Conservation (phyloP, 2,797 vertebrate species). For the Poecilia wingei region DNA sequence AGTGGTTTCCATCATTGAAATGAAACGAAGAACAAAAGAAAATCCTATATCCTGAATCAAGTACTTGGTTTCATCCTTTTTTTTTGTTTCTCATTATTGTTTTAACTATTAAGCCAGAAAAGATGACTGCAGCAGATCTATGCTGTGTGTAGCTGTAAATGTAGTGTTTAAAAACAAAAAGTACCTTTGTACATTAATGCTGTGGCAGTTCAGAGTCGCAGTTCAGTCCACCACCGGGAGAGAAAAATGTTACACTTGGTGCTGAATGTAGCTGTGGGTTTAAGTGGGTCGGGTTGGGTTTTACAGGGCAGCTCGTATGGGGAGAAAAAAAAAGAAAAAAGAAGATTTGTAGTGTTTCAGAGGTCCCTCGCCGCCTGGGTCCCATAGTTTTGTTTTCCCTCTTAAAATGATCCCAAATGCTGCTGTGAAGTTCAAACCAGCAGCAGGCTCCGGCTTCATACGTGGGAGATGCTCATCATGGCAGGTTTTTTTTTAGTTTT, state of each 20-base stretch:
- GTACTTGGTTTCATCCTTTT: constrained; percentile 8
- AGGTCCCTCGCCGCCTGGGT: constrained; percentile 45
- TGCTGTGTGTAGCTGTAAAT: constrained; percentile 9
- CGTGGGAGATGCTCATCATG: constrained; percentile 21
- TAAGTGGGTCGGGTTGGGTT: constrained; percentile 23
- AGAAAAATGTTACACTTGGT: constrained; percentile 26
- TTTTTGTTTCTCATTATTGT: constrained; percentile 9
- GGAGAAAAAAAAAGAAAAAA: not conserved
- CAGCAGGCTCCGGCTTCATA: constrained; percentile 33
- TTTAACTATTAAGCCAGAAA: constrained; percentile 15
- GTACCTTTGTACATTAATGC: constrained; percentile 54
- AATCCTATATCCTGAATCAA: constrained; percentile 27
- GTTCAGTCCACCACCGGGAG: constrained; percentile 31
- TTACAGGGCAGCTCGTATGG: constrained; percentile 44
- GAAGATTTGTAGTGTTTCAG: constrained; percentile 45
- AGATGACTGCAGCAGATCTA: not conserved
- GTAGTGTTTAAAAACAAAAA: constrained; percentile 66
- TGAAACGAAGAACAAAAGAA: constrained; percentile 11
- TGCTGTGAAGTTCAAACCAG: constrained; percentile 31
- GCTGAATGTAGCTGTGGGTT: constrained; percentile 15
- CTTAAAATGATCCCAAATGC: constrained; percentile 45
- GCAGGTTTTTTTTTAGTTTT: not conserved
- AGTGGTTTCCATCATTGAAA: constrained; percentile 46
- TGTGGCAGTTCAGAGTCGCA: constrained; percentile 18
- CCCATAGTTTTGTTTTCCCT: constrained; percentile 10